phyloP scores from a whole-genome alignment of 2,113 vertebrate species.

The Pampusana beccarii region DNA sequence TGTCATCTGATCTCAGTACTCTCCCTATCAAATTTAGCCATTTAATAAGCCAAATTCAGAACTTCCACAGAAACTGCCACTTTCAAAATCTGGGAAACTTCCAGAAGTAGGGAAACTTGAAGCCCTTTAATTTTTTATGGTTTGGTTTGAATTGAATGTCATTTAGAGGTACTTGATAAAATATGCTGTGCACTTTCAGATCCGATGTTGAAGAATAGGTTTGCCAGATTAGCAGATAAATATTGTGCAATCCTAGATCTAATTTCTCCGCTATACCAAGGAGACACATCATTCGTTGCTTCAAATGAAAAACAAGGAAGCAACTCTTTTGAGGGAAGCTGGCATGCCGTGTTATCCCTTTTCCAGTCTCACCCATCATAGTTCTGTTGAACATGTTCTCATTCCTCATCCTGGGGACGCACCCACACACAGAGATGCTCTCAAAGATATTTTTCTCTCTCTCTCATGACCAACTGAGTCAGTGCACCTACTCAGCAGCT shows the following conservation, averaged over 20 bases:
- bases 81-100: neutral
- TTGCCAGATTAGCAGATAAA: neutral
- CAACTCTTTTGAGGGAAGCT: neutral
- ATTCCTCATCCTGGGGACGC: neutral
- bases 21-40: neutral
- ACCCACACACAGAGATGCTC: neutral
- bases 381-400: neutral
- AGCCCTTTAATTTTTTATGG: neutral
- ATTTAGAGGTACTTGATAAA: neutral
- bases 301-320: neutral
- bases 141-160: neutral
- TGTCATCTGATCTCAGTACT: neutral
- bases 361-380: neutral
- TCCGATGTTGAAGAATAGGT: neutral
- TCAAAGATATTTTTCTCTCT: slow-evolving; percentile 10
- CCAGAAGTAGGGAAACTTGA: neutral
- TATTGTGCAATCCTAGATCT: neutral
- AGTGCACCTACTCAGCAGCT: slow-evolving; percentile 18
- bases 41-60: neutral
- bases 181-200: neutral
- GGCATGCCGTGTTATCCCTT: neutral
- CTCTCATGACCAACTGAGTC: slow-evolving; percentile 21
- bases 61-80: neutral
- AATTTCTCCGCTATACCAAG: neutral
- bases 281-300: neutral